phyloP scores from a whole-genome alignment of 2,888 invertebrate species.

The Adela reaumurella region DNA sequence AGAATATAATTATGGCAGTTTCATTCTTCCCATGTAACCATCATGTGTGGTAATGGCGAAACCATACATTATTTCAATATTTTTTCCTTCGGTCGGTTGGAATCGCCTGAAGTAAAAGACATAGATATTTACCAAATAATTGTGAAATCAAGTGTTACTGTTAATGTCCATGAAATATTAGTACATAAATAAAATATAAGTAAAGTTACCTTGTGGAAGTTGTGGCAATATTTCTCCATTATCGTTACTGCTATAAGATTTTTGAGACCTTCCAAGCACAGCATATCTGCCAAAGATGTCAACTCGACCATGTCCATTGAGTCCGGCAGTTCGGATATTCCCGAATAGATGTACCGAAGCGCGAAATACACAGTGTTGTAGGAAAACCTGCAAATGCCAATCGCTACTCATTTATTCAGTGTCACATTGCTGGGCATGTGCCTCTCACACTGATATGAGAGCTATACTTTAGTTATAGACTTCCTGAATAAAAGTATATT shows the following conservation, averaged over 20 bases:
- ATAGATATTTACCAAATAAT: no score
- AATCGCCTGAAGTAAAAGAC: no score
- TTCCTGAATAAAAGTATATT: no score
- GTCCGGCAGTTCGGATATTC: slow-evolving; percentile 83
- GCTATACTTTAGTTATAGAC: no score
- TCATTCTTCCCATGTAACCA: no score
- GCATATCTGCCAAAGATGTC: slow-evolving; percentile 84
- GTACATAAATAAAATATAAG: slow-evolving; percentile 1
- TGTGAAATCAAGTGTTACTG: slow-evolving; percentile 3
- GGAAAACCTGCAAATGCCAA: slow-evolving; percentile 70
- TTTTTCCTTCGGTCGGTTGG: no score
- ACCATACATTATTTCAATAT: no score
- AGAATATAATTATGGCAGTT: neutral
- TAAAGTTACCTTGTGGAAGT: slow-evolving; percentile 77
- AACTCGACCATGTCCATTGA: slow-evolving; percentile 82
- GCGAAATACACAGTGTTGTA: slow-evolving; percentile 87
- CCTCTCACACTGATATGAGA: no score
- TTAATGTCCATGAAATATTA: neutral
- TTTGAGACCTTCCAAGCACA: slow-evolving; percentile 86
- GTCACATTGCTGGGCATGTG: no score
- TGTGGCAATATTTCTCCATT: slow-evolving; percentile 87
- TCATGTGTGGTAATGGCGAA: no score
- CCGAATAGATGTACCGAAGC: slow-evolving; percentile 91
- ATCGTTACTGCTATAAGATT: slow-evolving; percentile 87
- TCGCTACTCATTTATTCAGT: no score